Percentiles rank a stretch among this genome's conserved stretches.
These are phyloP conservation scores for Euspilapteryx auroguttella DNA, from an alignment of 2,888 invertebrate species.

Conservation along the genomic window DNA sequence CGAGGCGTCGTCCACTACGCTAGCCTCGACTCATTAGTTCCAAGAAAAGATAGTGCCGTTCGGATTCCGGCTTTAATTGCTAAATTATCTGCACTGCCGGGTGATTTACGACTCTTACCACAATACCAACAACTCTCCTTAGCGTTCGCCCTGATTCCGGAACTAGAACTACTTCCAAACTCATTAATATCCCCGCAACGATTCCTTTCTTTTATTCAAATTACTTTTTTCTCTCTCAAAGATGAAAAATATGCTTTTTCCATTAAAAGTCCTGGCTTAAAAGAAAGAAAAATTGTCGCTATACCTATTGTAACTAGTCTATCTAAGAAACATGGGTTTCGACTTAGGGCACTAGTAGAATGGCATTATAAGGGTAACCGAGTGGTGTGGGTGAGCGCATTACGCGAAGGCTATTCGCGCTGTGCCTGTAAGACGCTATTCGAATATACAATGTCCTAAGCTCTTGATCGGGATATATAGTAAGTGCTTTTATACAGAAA, in stretches of 20 bases:
- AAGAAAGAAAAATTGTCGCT: conserved; percentile 8
- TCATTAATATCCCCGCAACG: conserved; percentile 5
- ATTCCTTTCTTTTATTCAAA: too few species aligned
- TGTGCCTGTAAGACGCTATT: conserved; percentile 20
- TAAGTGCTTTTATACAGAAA: conserved; percentile 41
- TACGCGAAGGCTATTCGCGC: neutral
- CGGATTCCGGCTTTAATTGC: conserved; percentile 41
- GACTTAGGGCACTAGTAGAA: conserved; percentile 41
- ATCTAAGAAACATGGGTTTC: conserved; percentile 40
- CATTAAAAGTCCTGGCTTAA: conserved; percentile 4
- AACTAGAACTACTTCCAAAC: too few species aligned
- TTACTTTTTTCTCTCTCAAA: too few species aligned
- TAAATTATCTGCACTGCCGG: conserved; percentile 25
- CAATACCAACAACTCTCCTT: too few species aligned
- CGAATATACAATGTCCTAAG: conserved; percentile 51
- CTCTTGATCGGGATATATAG: conserved; percentile 29
- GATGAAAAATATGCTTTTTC: too few species aligned
- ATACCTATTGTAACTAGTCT: conserved; percentile 17
- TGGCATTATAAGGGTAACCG: conserved; percentile 42
- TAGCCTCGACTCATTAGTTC: conserved; percentile 40
- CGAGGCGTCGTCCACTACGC: conserved; percentile 23
- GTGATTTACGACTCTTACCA: conserved; percentile 30
- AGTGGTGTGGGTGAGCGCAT: conserved; percentile 38
- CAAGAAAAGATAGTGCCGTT: conserved; percentile 33
- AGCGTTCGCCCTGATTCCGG: too few species aligned